Evolutionary conservation across 2,797 vertebrate species (phyloP).

Genomic region (Eupleurogrammus muticus): DNA sequence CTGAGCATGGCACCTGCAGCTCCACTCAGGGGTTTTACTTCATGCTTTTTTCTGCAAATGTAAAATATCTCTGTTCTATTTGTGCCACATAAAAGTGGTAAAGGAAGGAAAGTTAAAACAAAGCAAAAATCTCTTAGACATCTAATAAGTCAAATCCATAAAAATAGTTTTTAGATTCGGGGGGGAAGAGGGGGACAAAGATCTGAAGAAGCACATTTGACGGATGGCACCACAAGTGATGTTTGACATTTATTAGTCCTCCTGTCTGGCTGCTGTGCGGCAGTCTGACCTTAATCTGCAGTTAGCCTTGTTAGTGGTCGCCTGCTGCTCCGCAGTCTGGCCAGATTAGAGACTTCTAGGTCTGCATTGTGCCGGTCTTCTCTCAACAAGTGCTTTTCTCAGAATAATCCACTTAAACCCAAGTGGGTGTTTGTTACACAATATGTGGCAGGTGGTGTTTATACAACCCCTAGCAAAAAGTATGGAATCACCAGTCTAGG

Average conservation of each 20-base stretch:
- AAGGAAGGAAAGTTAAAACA: background rate
- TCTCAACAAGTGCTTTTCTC: constrained; percentile 61
- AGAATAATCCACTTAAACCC: constrained; percentile 71
- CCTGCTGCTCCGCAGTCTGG: constrained; percentile 76
- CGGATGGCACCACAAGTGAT: constrained; percentile 36
- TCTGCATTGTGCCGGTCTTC: constrained; percentile 57
- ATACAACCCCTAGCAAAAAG: too few species aligned
- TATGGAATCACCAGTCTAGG: too few species aligned
- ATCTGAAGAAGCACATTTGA: constrained; percentile 27
- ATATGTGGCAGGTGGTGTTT: background rate
- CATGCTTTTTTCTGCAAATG: background rate
- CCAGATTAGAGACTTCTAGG: constrained; percentile 72
- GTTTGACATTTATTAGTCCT: constrained; percentile 60
- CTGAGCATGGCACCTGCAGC: constrained; percentile 8
- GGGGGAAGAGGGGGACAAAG: constrained; percentile 40
- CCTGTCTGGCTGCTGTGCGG: constrained; percentile 43
- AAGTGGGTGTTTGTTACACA: constrained; percentile 33
- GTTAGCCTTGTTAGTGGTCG: constrained; percentile 74
- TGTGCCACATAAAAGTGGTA: background rate
- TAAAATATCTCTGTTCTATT: background rate
- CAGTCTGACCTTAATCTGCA: constrained; percentile 80
- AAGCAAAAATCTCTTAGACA: constrained; percentile 5
- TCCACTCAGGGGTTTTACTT: background rate
- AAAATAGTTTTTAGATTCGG: constrained; percentile 19
- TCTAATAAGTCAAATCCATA: constrained; percentile 9